Evolutionary conservation across 2,113 vertebrate genomes (phyloP).

Genomic region (Elachura formosa): DNA sequence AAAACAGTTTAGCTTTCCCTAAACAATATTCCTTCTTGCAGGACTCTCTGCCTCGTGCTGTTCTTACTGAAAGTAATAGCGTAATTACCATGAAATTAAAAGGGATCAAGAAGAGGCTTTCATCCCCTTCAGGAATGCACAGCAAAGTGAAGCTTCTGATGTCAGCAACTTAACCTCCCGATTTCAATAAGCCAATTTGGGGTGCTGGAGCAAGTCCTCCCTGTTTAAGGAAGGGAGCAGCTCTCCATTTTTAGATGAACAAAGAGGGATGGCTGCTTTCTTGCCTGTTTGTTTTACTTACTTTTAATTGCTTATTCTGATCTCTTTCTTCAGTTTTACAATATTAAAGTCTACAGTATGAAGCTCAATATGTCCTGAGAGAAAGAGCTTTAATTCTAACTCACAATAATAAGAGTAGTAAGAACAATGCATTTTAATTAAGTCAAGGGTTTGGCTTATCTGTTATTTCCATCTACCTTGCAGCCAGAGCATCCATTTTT

Average conservation of each 20-base stretch:
- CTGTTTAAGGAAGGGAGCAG: neutral
- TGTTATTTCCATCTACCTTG: neutral
- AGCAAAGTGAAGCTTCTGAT: neutral
- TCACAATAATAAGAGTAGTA: neutral
- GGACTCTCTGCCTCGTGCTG: neutral
- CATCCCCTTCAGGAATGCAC: neutral
- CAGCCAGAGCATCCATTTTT: neutral
- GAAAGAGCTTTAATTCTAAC: neutral
- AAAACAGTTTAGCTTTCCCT: neutral
- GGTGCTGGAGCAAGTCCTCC: neutral
- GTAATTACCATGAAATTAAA: constrained; percentile 27
- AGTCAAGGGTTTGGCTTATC: neutral
- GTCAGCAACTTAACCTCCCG: neutral
- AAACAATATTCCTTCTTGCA: neutral
- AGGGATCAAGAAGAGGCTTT: neutral
- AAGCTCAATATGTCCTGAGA: neutral
- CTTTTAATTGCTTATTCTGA: neutral
- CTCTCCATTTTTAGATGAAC: neutral
- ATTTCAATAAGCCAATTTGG: neutral
- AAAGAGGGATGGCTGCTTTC: neutral
- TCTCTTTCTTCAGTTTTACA: neutral
- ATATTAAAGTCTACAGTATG: neutral
- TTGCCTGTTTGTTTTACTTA: constrained; percentile 10
- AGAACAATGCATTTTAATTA: neutral
- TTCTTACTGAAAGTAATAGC: neutral